Conservation (phyloP, 92 coral and sea anemone genomes). For the Diadumene lineata region DNA sequence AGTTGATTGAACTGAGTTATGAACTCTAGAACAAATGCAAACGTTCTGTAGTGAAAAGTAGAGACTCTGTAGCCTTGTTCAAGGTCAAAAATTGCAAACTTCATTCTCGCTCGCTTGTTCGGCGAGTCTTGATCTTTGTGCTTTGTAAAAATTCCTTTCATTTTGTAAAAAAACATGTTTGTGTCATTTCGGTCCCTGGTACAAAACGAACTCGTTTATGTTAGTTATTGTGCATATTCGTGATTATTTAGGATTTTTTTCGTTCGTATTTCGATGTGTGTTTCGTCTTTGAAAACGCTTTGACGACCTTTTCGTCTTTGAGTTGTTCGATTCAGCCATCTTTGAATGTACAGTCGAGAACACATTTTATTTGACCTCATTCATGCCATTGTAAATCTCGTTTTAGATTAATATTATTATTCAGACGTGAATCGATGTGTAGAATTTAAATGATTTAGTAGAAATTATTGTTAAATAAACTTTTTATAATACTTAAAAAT, state of each 20-base stretch:
- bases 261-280: background rate
- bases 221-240: background rate
- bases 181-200: background rate
- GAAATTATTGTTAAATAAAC: slow-evolving; percentile 3
- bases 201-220: slow-evolving; percentile 15
- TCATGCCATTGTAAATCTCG: slow-evolving; percentile 4
- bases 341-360: too few species aligned
- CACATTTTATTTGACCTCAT: background rate
- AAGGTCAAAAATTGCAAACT: background rate
- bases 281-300: background rate
- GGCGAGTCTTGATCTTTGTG: background rate
- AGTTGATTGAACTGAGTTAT: slow-evolving; percentile 35
- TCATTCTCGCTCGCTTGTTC: background rate
- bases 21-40: slow-evolving; percentile 2
- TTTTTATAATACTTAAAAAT: background rate
- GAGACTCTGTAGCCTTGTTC: slow-evolving; percentile 2
- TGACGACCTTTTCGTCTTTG: slow-evolving; percentile 1
- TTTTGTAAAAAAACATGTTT: background rate
- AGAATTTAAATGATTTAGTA: background rate
- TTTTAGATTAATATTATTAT: background rate
- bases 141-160: background rate
- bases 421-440: slow-evolving; percentile 10
- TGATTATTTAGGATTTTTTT: background rate
- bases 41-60: background rate
- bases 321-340: background rate